Evolutionary conservation across 23 tunicate species (phyloP).

Genomic region (Trididemnum nubilum): DNA sequence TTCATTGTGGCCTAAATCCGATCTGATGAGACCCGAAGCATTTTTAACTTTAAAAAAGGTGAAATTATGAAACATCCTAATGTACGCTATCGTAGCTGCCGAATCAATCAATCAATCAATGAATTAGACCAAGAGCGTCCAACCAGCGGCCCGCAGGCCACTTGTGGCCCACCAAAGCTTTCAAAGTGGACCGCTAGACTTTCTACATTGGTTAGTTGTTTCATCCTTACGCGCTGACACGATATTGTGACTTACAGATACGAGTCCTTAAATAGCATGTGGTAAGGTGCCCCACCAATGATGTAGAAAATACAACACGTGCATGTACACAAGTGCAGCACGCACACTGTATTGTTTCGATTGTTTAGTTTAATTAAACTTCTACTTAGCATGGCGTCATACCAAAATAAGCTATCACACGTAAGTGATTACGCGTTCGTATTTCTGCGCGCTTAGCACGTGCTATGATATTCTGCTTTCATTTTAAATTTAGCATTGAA

Average conservation of each 20-base stretch:
- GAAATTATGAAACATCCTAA: no score
- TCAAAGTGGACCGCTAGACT: conserved; percentile 19
- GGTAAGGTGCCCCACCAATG: conserved; percentile 32
- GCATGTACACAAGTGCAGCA: neutral
- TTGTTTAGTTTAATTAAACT: conserved; percentile 23
- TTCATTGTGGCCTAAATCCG: no score
- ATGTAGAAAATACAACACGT: neutral
- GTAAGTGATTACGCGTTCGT: conserved; percentile 18
- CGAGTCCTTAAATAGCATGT: conserved; percentile 30
- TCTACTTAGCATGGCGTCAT: conserved; percentile 11
- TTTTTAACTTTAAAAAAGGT: no score
- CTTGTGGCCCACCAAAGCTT: conserved; percentile 24
- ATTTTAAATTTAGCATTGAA: conserved; percentile 7
- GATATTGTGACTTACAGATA: conserved; percentile 33
- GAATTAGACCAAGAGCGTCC: conserved; percentile 10
- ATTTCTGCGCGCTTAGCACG: conserved; percentile 13
- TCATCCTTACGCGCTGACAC: conserved; percentile 35
- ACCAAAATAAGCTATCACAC: neutral
- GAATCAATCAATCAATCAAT: neutral
- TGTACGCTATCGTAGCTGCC: no score
- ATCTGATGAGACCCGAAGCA: no score
- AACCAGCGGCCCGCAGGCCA: conserved; percentile 38
- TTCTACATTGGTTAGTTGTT: conserved; percentile 31
- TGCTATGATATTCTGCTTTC: conserved; percentile 18
- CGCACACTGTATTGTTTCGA: conserved; percentile 24